A percentile compares a stretch with the other conserved stretches of the same genome.
These are phyloP conservation scores for Chaetophractus vellerosus DNA, from an alignment of 2,797 vertebrate genomes.

Conservation along the genomic window DNA sequence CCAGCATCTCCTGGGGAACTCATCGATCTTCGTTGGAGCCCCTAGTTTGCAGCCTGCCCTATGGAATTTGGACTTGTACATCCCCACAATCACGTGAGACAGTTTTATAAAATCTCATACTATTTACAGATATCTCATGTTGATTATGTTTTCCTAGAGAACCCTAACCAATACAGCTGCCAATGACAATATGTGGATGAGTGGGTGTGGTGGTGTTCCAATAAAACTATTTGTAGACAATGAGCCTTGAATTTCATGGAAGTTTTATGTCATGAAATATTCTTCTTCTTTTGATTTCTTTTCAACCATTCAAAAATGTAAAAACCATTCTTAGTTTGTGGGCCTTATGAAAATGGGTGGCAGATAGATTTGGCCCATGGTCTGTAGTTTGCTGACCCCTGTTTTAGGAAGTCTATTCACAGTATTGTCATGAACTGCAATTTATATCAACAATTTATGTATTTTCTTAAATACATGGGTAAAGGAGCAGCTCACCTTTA, in stretches of 20 bases:
- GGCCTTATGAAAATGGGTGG: background rate
- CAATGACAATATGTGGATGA: background rate
- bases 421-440: background rate
- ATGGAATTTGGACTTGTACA: no score
- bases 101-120: no score
- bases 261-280: slow-evolving; percentile 12
- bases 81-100: no score
- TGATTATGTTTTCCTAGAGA: no score
- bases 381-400: background rate
- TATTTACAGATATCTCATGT: no score
- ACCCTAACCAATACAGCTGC: background rate
- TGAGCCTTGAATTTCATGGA: slow-evolving; percentile 18
- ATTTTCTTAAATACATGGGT: background rate
- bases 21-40: no score
- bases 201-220: background rate
- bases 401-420: background rate
- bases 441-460: background rate
- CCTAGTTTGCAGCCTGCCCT: no score
- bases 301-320: slow-evolving; percentile 7
- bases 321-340: slow-evolving; percentile 9
- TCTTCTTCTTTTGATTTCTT: slow-evolving; percentile 55
- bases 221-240: background rate
- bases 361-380: background rate
- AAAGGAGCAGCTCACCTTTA: background rate
- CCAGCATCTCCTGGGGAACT: background rate